Percentiles rank a stretch among this genome's conserved stretches.
phyloP scores from a whole-genome alignment of 2,797 vertebrate species.

The Linurgus olivaceus region DNA sequence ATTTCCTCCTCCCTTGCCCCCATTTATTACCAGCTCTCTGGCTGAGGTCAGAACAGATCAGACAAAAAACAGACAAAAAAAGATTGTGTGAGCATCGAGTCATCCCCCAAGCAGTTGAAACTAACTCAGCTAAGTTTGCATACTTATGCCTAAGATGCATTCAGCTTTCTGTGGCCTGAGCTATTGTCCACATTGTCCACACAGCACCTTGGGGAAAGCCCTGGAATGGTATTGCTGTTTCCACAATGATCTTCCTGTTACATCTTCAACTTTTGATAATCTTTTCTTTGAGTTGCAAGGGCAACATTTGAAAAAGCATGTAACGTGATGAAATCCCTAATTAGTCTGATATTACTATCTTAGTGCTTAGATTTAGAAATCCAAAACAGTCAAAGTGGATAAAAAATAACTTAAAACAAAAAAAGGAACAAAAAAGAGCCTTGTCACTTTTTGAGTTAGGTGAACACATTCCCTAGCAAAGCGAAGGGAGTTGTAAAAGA shows the following conservation, averaged over 20 bases:
- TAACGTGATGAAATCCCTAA: neutral
- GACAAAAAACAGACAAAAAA: neutral
- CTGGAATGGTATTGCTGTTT: neutral
- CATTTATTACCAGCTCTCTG: neutral
- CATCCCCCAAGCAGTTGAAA: neutral
- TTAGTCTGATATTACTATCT: neutral
- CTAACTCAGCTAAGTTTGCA: neutral
- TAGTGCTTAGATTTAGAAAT: neutral
- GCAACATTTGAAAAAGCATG: neutral
- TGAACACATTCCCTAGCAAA: neutral
- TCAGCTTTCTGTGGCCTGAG: neutral
- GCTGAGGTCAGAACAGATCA: neutral
- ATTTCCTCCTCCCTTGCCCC: neutral
- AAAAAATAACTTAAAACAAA: neutral
- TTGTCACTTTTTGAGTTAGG: neutral
- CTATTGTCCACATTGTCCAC: neutral
- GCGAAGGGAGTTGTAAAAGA: neutral
- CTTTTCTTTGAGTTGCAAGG: neutral
- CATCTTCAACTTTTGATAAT: neutral
- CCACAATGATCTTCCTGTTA: neutral
- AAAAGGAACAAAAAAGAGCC: neutral
- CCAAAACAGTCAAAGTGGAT: neutral
- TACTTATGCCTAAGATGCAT: neutral
- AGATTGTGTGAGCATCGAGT: neutral
- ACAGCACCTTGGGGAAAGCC: neutral